A percentile compares a stretch with the other conserved stretches of the same genome.
phyloP scores from a whole-genome alignment of 2,888 invertebrate genomes.

The Horisme vitalbata region DNA sequence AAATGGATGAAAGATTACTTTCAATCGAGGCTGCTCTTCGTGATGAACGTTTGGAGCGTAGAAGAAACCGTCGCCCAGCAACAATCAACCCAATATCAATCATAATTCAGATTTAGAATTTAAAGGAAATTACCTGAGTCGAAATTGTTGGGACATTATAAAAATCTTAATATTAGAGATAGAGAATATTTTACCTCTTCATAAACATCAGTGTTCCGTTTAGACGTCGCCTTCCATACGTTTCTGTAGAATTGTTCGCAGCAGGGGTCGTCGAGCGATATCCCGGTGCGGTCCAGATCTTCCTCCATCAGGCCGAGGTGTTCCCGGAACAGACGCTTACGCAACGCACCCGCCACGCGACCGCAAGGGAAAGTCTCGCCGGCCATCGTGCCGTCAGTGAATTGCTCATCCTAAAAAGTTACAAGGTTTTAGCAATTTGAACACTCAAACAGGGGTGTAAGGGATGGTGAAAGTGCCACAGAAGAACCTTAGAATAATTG shows the following conservation, averaged over 20 bases:
- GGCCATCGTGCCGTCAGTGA: conserved; percentile 91
- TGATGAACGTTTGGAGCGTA: no score
- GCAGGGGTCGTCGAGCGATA: conserved; percentile 91
- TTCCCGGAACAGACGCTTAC: conserved; percentile 94
- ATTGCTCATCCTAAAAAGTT: conserved; percentile 87
- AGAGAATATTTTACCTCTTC: conserved; percentile 83
- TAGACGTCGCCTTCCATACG: conserved; percentile 92
- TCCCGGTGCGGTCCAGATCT: conserved; percentile 67
- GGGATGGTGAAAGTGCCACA: no score
- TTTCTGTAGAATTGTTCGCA: conserved; percentile 91
- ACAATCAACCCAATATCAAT: no score
- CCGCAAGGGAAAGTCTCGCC: conserved; percentile 92
- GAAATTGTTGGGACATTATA: no score
- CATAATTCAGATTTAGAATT: no score
- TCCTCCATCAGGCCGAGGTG: conserved; percentile 89
- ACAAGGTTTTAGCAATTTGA: no score
- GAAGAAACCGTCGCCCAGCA: no score
- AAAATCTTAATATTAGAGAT: background rate
- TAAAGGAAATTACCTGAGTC: no score
- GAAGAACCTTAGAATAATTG: no score
- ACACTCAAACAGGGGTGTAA: no score
- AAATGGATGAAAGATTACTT: no score
- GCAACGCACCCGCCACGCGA: conserved; percentile 91
- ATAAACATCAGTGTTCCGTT: conserved; percentile 92
- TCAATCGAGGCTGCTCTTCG: no score